Base-by-base conservation (phyloP, 2,888 invertebrate genomes). In the Melitaea athalia region DNA sequence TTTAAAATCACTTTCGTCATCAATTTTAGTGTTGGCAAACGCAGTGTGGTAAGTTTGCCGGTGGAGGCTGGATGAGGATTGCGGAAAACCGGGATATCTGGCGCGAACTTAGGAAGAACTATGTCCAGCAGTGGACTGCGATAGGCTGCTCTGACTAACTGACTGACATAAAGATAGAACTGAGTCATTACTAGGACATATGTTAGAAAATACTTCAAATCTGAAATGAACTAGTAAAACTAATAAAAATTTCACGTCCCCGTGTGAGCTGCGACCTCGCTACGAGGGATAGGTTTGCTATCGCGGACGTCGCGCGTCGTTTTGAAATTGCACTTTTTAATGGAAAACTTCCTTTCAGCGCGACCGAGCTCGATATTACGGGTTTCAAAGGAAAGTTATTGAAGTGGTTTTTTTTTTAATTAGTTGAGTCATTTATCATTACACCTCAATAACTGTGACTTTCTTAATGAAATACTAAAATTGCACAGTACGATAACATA, bases 301-400 rank as follows among this genome's bases (percentile, higher is more conserved):
- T 45, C 17, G 33, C 60, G 60, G 7, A 43, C 60, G 24, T 52
- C 60, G 60, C 4, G 31, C 60, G 24, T 52, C 57, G 38, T 47
- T 60, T 38, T 47, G 6, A 49, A 67, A 49, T 24, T 67, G 55
- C 47, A 55, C 47, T 62, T 38, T 62, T 62, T 67, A 62, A 67
- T 67, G 66, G 61, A 67, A 66, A 67, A 61, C 61, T 67, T 42
- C 57, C 61, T 67, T 67, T 67, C 55, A 67, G 12, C 33, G 49
- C 38, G 52, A 52, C 33, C 60, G 65, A 62, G 53, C 31, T 15
- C 24, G 17, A 55, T 49, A 55, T 66, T 61, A 42, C 65, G 15
- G 11, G n/a, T 24, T 49, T 61, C 53, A 47, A 61, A 55, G 12
- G 10, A 1, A 17, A 38, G 12, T 53, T 31, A 55, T 15, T 57